These are phyloP conservation scores for Lacerta viridis DNA, from an alignment of 2,797 vertebrate species.

Conservation along the genomic window DNA sequence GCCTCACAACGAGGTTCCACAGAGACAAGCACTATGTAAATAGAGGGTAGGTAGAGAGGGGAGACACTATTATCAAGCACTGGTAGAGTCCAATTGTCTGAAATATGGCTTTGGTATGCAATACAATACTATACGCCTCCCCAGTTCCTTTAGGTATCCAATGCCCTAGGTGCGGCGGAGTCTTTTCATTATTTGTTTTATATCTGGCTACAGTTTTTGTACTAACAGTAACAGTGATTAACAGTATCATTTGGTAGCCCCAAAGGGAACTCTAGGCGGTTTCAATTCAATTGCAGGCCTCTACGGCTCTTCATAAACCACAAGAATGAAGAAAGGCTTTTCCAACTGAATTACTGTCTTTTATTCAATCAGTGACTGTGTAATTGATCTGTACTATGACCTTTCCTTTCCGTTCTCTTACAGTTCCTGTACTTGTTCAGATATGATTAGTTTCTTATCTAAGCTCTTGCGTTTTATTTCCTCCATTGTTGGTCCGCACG, in stretches of 20 bases:
- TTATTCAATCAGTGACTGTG: conserved; percentile 47
- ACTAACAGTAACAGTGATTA: conserved; percentile 65
- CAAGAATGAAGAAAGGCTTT: conserved; percentile 48
- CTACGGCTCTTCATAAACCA: conserved; percentile 54
- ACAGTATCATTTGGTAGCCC: conserved; percentile 45
- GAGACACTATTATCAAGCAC: conserved; percentile 33
- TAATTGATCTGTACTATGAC: conserved; percentile 57
- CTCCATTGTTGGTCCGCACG: conserved; percentile 1
- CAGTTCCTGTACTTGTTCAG: conserved; percentile 45
- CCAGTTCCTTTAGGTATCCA: conserved; percentile 37
- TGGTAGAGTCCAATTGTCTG: conserved; percentile 37
- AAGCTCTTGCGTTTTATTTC: conserved; percentile 40
- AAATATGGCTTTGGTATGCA: conserved; percentile 50
- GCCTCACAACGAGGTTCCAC: conserved; percentile 12
- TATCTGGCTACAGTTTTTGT: conserved; percentile 37
- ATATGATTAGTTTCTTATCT: conserved; percentile 31
- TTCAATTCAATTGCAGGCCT: conserved; percentile 65
- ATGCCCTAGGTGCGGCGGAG: conserved; percentile 21
- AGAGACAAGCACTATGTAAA: conserved; percentile 9
- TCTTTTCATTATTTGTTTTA: conserved; percentile 53
- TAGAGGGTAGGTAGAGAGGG: not conserved
- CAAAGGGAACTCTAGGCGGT: conserved; percentile 46
- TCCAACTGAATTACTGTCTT: conserved; percentile 58
- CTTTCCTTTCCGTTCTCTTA: conserved; percentile 56
- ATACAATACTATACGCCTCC: conserved; percentile 14